Evolutionary conservation across 37 sponge, comb jelly and placozoan species (phyloP), one percentile per base, ranked within the genome.

Genomic region (Axinella damicornis): DNA sequence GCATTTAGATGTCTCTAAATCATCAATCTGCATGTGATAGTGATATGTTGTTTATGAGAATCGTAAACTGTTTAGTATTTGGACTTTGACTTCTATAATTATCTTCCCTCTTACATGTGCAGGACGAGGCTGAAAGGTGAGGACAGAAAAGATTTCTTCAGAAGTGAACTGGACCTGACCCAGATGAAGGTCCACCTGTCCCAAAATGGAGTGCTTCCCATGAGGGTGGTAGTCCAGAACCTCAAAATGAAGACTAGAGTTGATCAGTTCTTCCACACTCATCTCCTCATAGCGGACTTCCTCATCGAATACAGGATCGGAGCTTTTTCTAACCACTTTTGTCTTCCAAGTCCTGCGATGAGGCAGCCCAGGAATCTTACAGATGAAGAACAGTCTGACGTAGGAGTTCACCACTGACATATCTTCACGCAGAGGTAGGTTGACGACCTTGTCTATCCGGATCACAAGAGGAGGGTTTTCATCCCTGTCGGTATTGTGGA

Each of bases 161-260:
- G 65, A 52, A 9, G 40, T 63, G 22, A 81, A 85, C 39, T 41
- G 21, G 19, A 89, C 76, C 52, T 69, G 72, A 0, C 22, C 78
- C 66, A 89, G 84, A 13, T 78, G 34, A 0, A 89, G 40, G 33
- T 60, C 57, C 2, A 25, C 55, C 36, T 71, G 71, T 21, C 84
- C 89, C 53, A 89, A 38, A 9, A 89, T 36, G 36, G 34, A 39
- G 52, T 89, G 84, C 38, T 77, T 82, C 32, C 89, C 89, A 22
- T 77, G 78, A 19, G 79, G 25, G 18, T 56, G 61, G 34, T 89
- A 78, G 63, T 89, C 89, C 64, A 89, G 36, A 12, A 81, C 86
- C 28, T 91, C 76, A 21, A 91, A 37, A 13, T 91, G 91, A 1
- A 91, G 77, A 40, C 54, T 81, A 41, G 86, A 85, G 64, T 80